Evolutionary conservation across 2,888 invertebrate genomes (phyloP).

Genomic region (Polydrusus cervinus): DNA sequence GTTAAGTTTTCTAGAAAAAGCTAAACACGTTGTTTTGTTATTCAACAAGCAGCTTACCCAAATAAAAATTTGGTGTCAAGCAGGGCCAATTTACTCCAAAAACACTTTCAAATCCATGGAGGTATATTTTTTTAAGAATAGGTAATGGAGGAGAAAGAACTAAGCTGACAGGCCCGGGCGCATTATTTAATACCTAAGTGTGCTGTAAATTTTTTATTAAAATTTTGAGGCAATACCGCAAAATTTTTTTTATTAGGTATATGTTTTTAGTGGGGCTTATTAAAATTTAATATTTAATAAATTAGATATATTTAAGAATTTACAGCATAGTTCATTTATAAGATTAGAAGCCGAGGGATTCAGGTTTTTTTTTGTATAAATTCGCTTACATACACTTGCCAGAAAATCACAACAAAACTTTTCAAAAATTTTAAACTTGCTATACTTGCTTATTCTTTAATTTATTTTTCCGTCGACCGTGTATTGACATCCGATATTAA

Average conservation of each 20-base stretch:
- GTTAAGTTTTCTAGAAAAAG: too few species aligned
- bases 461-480: too few species aligned
- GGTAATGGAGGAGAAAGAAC: slow-evolving; percentile 17
- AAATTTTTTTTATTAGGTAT: neutral
- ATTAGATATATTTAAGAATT: neutral
- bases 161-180: slow-evolving; percentile 11
- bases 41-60: neutral
- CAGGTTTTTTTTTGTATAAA: too few species aligned
- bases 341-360: too few species aligned
- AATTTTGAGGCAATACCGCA: neutral
- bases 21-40: neutral
- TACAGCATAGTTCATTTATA: too few species aligned
- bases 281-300: neutral
- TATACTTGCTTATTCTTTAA: too few species aligned
- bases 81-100: neutral
- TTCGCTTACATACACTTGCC: too few species aligned
- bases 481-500: too few species aligned
- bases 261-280: neutral
- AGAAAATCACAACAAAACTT: too few species aligned
- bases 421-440: too few species aligned
- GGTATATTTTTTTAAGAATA: neutral
- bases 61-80: slow-evolving; percentile 5
- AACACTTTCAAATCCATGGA: slow-evolving; percentile 2
- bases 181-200: slow-evolving; percentile 10
- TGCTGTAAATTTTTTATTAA: neutral